Base-by-base conservation (phyloP, 2,888 invertebrate genomes). In the Cephus pulcher region DNA sequence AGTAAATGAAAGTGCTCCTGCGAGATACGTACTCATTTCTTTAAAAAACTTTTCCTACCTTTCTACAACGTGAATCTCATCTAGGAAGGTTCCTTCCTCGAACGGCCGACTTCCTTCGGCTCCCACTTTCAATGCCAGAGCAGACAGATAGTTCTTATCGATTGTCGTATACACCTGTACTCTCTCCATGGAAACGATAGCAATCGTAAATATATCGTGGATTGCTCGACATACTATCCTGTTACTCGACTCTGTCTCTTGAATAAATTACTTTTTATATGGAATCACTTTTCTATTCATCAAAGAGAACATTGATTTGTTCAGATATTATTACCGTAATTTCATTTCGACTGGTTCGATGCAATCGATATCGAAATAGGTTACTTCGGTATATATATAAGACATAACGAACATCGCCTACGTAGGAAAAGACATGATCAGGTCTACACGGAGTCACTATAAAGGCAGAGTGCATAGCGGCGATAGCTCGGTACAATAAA, bases 1-100 rank as follows among this genome's bases (percentile, higher is more conserved):
- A 76, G 81, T 79, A 82, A 82, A 82, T 82, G 82, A 79, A 81
- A 82, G 81, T 78, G 80, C 78, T 40, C 75, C 73, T 76, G 74
- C 78, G 69, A 73, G 76, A 68, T 73, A 33, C 35, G 76, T 69
- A 37, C 74, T 78, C 78, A 79, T 80, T 78, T 81, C 80, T 80
- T 78, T 56, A 56, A 23, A 56, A 56, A 56, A 56, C 23, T 56
- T 56, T 56, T 56, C 23, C 56, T 23, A 56, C 23, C 56, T 56
- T 23, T 56, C 9, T 23, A 23, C 23, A 4, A 56, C 56, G 56
- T 1, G 56, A 56, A 56, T 56, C 23, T 56, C 56, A 56, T 56
- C 23, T 9, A 56, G 2, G 30, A 30, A 30, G 56, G 6, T 56
- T 56, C 40, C 40, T 40, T 40, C 40, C 40, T 15, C 56, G 23